Base-by-base conservation (phyloP, 2,888 invertebrate species). In the Automeris io region DNA sequence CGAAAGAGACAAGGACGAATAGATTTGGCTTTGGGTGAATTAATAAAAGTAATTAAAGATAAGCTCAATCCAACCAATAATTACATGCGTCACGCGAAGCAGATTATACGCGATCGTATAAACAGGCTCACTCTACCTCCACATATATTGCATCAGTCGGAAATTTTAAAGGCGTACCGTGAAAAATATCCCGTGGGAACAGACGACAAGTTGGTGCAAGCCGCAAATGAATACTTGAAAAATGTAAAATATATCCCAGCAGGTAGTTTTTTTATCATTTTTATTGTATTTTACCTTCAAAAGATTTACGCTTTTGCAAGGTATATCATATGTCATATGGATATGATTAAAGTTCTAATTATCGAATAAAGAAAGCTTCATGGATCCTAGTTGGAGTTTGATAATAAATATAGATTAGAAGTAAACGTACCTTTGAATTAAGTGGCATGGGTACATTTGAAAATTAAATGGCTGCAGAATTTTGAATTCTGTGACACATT, bases 101-200 rank as follows among this genome's bases (percentile, higher is more conserved):
- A 69, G 35, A 51, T 49, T 5, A 54, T 80, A 18, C 73, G 83
- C 31, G 70, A 72, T 24, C 78, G 82, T 40, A 56, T 83, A 18
- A 53, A 65, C 33, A 41, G 39, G 12, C 59, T 63, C 6, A 75
- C 81, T 73, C 43, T 74, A 39, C 68, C 65, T 43, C 66, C 73
- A 42, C 26, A 47, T 3, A 70, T 82, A 23, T 68, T 66, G 34
- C 33, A 47, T 22, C 37, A 50, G 13, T 18, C 21, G 2, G 53
- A 62, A 1, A 63, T 79, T 33, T 46, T 70, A 18, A 46, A 43
- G 6, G 41, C 45, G 12, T 82, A 85, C 51, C 71, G 77, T 38
- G 37, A 57, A 36, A 47, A 51, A 40, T 73, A 58, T 51, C 65
- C 71, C 2, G 32, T 40, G 34, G 49, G 56, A 5, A 70, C 69